Conservation (phyloP, 1,140 invertebrate genomes). For the Drosophila santomea region DNA sequence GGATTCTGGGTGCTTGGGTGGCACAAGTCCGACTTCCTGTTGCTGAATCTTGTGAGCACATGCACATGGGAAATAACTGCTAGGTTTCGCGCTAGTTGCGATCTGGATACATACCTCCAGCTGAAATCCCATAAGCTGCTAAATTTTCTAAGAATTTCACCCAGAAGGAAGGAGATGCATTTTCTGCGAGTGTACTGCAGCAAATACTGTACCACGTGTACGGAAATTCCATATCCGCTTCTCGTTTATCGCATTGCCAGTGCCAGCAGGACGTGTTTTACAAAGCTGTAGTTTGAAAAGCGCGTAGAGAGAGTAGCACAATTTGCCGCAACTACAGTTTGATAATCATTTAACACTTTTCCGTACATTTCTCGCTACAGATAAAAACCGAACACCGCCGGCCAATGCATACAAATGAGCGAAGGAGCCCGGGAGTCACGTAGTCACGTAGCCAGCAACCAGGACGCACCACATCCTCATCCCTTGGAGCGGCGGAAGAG, state of each 20-base stretch:
- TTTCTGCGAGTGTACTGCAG: background rate
- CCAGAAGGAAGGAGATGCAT: background rate
- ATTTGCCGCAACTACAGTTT: conserved; percentile 16
- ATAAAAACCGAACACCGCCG: conserved; percentile 31
- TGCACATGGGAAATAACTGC: conserved; percentile 9
- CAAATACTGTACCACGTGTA: conserved; percentile 4
- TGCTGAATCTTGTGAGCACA: conserved; percentile 41
- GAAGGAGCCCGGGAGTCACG: conserved; percentile 37
- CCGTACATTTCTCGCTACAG: conserved; percentile 23
- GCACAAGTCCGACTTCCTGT: conserved; percentile 56
- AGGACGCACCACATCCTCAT: background rate
- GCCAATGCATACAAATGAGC: conserved; percentile 54
- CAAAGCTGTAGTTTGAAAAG: background rate
- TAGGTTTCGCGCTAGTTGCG: background rate
- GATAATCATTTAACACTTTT: conserved; percentile 52
- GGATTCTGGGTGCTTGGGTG: conserved; percentile 3
- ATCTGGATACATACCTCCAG: background rate
- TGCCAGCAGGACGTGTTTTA: conserved; percentile 20
- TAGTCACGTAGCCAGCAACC: conserved; percentile 34
- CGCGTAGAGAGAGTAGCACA: conserved; percentile 26
- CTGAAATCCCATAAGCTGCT: background rate
- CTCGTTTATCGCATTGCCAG: conserved; percentile 49
- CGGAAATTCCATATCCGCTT: conserved; percentile 50
- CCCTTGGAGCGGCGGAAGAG: conserved; percentile 3
- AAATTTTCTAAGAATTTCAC: too few relatives aligned